Evolutionary conservation across 2,113 vertebrate species (phyloP).

Genomic region (Gracilinanus agilis): DNA sequence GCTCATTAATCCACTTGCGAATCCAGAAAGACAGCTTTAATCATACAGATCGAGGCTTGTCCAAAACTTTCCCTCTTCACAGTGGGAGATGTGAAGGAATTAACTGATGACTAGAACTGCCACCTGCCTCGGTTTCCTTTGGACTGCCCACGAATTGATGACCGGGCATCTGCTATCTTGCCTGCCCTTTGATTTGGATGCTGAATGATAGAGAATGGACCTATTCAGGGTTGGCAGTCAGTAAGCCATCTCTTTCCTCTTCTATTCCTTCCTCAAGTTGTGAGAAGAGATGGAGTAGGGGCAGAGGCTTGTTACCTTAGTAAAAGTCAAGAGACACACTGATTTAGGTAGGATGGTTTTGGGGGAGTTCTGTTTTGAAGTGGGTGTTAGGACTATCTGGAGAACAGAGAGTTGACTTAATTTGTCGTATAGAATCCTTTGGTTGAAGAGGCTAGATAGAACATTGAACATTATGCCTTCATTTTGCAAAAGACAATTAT

Average conservation of each 20-base stretch:
- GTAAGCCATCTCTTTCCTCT: neutral
- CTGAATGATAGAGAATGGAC: neutral
- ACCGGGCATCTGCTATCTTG: no score
- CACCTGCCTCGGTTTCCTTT: neutral
- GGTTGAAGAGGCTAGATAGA: neutral
- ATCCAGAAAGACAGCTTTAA: constrained; percentile 76
- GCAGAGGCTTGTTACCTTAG: neutral
- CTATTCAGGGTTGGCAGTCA: neutral
- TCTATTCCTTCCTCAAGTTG: neutral
- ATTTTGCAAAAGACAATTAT: neutral
- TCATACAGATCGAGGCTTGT: constrained; percentile 75
- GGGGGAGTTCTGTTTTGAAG: neutral
- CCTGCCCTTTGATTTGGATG: neutral
- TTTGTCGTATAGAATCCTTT: neutral
- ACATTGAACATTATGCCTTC: neutral
- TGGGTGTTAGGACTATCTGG: neutral
- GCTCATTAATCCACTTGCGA: constrained; percentile 74
- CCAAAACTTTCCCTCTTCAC: constrained; percentile 45
- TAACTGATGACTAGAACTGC: neutral
- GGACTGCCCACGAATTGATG: neutral
- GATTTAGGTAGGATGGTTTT: neutral
- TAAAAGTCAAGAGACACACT: neutral
- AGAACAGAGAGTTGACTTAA: neutral
- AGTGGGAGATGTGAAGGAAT: constrained; percentile 35
- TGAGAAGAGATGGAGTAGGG: neutral